Evolutionary conservation across 2,888 invertebrate genomes (phyloP).

Genomic region (Caenorhabditis drosophilae): DNA sequence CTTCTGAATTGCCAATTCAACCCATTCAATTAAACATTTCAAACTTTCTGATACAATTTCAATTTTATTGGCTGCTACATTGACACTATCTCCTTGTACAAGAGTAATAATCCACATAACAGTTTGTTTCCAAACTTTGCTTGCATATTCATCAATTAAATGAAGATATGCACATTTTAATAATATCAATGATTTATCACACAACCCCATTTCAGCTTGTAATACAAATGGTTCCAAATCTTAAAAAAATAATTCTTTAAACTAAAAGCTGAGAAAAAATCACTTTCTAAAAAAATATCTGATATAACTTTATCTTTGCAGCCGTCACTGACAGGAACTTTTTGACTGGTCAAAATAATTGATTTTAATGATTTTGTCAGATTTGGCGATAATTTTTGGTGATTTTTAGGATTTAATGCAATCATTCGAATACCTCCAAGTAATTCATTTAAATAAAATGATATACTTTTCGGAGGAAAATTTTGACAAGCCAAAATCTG

Average conservation of each 20-base stretch:
- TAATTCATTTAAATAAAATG: slow-evolving; percentile 37
- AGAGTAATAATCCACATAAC: slow-evolving; percentile 31
- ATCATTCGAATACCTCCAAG: slow-evolving; percentile 49
- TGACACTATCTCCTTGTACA: slow-evolving; percentile 48
- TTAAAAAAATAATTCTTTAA: too few relatives aligned
- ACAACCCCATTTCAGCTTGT: slow-evolving; percentile 65
- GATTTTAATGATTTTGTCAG: slow-evolving; percentile 8
- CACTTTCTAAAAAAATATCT: not conserved
- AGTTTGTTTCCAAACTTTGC: slow-evolving; percentile 13
- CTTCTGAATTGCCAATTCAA: slow-evolving; percentile 24
- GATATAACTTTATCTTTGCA: slow-evolving; percentile 1
- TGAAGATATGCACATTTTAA: slow-evolving; percentile 8
- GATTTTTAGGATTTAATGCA: slow-evolving; percentile 48
- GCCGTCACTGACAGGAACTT: too few relatives aligned
- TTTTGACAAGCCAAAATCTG: slow-evolving; percentile 35
- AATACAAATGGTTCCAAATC: slow-evolving; percentile 65
- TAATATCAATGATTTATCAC: slow-evolving; percentile 39
- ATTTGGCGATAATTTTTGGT: slow-evolving; percentile 11
- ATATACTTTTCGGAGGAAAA: slow-evolving; percentile 35
- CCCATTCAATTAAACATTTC: slow-evolving; percentile 44
- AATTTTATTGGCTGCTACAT: slow-evolving; percentile 45
- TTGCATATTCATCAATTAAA: not conserved
- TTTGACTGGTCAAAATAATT: too few relatives aligned
- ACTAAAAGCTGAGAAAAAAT: too few relatives aligned
- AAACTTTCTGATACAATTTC: slow-evolving; percentile 55